Evolutionary conservation across 1,140 invertebrate species (phyloP), one percentile per base, ranked within the genome.

Genomic region (Papilio polytes): DNA sequence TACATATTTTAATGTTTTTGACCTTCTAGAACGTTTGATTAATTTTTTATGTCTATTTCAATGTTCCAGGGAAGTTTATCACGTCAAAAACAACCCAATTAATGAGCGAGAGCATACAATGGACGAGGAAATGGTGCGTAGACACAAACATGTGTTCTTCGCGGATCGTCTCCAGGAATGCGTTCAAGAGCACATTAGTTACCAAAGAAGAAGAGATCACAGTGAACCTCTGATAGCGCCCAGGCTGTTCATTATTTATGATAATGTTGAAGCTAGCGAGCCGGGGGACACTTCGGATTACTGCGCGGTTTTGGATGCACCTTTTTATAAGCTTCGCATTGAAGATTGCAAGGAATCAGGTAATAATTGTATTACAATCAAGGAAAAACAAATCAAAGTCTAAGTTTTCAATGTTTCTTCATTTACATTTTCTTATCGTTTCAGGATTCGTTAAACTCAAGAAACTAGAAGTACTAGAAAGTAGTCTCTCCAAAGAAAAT

Each of bases 191-290:
- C 95, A 96, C 74, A 90, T 96, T 2, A 89, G 88, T 22, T 96
- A 95, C 76, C 94, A 92, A 79, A 86, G 86, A 59, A 78, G 80
- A 2, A 73, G 81, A 46, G 91, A 90, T 36, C 82, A 87, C 12
- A 80, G 95, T 1, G 96, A 97, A 90, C 95, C 96, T 0, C 86
- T 98, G 12, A 95, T 96, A n/a, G 94, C 96, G 0, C 95, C 97
- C 12, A 94, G 97, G 26, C 96, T 97, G 15, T 97, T 96, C 80
- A 94, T 97, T 31, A 95, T 97, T 3, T 97, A 97, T 85, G 97
- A 98, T 81, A 98, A 97, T 84, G 96, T 98, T n/a, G 97, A 98
- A 83, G 96, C 98, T 2, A 96, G 95, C 18, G 96, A 97, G 70
- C 94, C 96, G 0, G 95, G 96, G 73, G 96, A 97, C 83, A 93